These are phyloP conservation scores for Diogma glabrata DNA, from an alignment of 2,888 invertebrate genomes.

Conservation along the genomic window DNA sequence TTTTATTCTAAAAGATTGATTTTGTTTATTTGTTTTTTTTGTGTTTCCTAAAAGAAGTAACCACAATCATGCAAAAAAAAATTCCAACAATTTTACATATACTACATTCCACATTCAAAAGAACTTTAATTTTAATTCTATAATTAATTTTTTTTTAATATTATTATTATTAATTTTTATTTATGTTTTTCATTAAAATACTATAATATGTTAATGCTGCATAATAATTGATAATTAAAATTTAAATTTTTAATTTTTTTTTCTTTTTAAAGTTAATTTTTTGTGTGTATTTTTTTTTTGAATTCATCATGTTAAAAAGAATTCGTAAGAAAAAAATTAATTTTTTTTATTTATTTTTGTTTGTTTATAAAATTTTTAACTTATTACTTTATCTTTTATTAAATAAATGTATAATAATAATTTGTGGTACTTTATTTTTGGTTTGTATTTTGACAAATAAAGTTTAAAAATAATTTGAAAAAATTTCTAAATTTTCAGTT, in stretches of 20 bases:
- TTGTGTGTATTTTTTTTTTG: slow-evolving; percentile 14
- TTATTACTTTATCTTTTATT: no score
- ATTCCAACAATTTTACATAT: slow-evolving; percentile 42
- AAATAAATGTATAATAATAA: no score
- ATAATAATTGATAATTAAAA: slow-evolving; percentile 38
- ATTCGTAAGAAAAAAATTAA: no score
- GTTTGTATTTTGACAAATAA: no score
- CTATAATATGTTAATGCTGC: slow-evolving; percentile 7
- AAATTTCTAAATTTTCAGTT: no score
- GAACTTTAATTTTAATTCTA: slow-evolving; percentile 21
- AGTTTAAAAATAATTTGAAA: no score
- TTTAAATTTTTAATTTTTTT: slow-evolving; percentile 28
- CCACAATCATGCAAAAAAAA: slow-evolving; percentile 10
- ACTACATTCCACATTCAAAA: slow-evolving; percentile 44
- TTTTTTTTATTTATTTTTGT: no score
- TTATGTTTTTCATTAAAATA: slow-evolving; percentile 21
- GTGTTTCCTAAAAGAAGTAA: slow-evolving; percentile 7
- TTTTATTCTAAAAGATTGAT: slow-evolving; percentile 4
- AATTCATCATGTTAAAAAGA: no score
- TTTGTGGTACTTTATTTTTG: no score
- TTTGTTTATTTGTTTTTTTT: slow-evolving; percentile 6
- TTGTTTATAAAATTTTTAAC: no score
- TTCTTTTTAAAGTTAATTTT: slow-evolving; percentile 16
- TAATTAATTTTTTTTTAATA: slow-evolving; percentile 35
- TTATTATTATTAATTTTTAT: slow-evolving; percentile 17